Evolutionary conservation across 2,113 vertebrate genomes (phyloP).

Genomic region (Syngnathus typhle): DNA sequence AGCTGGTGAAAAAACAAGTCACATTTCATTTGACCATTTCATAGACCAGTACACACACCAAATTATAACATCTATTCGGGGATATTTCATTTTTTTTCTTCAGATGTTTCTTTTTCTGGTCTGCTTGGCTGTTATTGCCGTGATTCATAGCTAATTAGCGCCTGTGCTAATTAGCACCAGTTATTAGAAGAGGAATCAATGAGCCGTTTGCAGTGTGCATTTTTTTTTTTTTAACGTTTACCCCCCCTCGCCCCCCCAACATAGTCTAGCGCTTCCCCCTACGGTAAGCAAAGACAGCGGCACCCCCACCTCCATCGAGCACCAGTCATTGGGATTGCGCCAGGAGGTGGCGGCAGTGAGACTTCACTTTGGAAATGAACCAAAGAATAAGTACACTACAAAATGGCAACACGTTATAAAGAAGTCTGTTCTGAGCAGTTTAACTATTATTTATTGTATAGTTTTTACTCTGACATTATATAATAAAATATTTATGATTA

Average conservation of each 20-base stretch:
- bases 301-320: neutral
- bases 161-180: conserved; percentile 63
- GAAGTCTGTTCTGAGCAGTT: no score
- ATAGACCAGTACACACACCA: neutral
- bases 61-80: neutral
- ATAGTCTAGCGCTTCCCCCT: neutral
- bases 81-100: conserved; percentile 4
- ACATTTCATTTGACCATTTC: neutral
- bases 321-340: neutral
- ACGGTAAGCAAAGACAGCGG: neutral
- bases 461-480: neutral
- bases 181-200: conserved; percentile 59
- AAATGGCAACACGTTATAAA: neutral
- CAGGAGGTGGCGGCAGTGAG: neutral
- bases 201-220: conserved; percentile 31
- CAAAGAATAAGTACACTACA: neutral
- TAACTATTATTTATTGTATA: no score
- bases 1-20: conserved; percentile 63
- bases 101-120: conserved; percentile 34
- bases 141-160: conserved; percentile 72
- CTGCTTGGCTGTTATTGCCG: conserved; percentile 54
- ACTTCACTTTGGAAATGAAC: neutral
- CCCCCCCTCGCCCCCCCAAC: conserved; percentile 8
- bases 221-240: conserved; percentile 13
- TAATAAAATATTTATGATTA: neutral